phyloP scores from a whole-genome alignment of 2,888 invertebrate species.

The Andrena dorsata region DNA sequence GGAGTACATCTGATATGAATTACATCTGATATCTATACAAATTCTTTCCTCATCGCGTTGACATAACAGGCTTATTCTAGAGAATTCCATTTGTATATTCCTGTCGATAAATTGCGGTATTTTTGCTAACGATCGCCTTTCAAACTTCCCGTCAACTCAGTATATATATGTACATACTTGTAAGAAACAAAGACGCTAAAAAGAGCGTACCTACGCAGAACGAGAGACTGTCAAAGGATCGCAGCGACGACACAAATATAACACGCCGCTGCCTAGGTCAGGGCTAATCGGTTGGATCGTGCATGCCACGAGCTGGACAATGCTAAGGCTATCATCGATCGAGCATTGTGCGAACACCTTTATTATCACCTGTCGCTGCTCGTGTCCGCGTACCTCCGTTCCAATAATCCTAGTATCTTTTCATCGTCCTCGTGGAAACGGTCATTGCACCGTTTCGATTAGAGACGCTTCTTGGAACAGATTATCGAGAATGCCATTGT shows the following conservation, averaged over 20 bases:
- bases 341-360: constrained; percentile 36
- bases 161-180: background rate
- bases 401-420: background rate
- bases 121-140: no score
- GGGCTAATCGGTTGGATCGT: constrained; percentile 56
- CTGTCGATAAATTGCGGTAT: no score
- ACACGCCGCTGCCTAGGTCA: constrained; percentile 45
- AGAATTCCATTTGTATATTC: no score
- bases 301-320: constrained; percentile 41
- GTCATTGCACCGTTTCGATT: background rate
- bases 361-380: constrained; percentile 55
- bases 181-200: background rate
- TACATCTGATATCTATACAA: no score
- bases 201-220: background rate
- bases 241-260: constrained; percentile 10
- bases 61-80: no score
- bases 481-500: no score
- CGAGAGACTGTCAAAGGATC: background rate
- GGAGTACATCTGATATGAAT: no score
- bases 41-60: no score
- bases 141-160: no score
- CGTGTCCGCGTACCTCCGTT: background rate
- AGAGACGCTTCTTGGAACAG: no score
- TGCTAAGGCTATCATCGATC: constrained; percentile 62
- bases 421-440: background rate